Base-by-base conservation (phyloP, 64 coral and sea anemone species). In the Montipora cactus region DNA sequence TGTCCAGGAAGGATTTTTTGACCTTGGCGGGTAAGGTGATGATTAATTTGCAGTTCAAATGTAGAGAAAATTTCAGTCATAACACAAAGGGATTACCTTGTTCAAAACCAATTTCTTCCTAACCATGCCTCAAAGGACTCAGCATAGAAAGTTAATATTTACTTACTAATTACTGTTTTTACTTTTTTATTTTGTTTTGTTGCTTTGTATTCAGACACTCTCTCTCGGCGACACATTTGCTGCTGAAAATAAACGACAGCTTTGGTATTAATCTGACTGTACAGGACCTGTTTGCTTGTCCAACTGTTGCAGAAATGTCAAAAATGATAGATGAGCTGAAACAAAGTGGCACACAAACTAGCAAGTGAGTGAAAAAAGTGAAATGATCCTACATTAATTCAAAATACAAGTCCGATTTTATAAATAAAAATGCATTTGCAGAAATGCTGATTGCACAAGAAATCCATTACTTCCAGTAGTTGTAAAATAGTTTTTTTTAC, bases 1-100 rank as follows among this genome's bases (percentile, higher is more conserved):
- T 58, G 73, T 97, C 1, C 96, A 97, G 5, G 96, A 98, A 72
- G 94, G 96, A 49, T 98, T 98, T 71, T 98, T 98, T 55, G 96
- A 98, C 50, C 53, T 98, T n/a, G 96, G 96, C 83, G 96, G 96
- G 96, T 98, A 88, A 88, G 93, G 15, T 19, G 14, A 12, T 71
- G 68, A 21, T 71, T 71, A 1, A 1, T 71, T 71, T 71, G 53
- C 53, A 57, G 53, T 11, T 57, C 11, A 4, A 71, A 57, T 8
- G 53, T 57, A 57, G 53, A 57, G 6, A 57, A 4, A 57, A 57
- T 57, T 57, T 57, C 53, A 57, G 53, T 6, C 6, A 8, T 57
- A 8, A 57, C 6, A 57, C 11, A 37, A 37, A 37, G 37, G 37
- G 37, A 37, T 37, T 37, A 37, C 1, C 37, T 2, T 37, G 37